phyloP scores from a whole-genome alignment of 35 echinoderm and acorn worm species.

The Holothuria glaberrima region DNA sequence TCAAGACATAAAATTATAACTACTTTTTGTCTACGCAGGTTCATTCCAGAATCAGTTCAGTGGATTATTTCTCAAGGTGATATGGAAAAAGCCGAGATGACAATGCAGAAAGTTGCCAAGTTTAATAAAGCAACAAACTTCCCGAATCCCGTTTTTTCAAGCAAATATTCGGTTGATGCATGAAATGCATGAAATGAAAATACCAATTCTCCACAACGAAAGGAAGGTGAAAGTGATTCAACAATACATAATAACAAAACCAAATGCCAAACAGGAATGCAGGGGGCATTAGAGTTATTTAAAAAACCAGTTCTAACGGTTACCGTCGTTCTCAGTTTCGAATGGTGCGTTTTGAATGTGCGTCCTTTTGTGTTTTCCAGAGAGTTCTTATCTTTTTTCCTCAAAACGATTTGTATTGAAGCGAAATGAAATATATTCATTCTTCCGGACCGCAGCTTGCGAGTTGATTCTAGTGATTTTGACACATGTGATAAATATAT shows the following conservation, averaged over 20 bases:
- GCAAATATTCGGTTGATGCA: too few species aligned
- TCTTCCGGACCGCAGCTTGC: neutral
- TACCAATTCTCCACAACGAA: too few species aligned
- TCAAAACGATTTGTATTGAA: neutral
- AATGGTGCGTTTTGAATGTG: neutral
- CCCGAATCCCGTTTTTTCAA: neutral
- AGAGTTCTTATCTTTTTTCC: neutral
- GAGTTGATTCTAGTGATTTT: neutral
- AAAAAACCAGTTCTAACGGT: conserved; percentile 3
- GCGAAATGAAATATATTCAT: neutral
- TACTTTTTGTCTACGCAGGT: neutral
- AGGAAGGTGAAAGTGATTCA: too few species aligned
- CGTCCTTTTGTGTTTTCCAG: too few species aligned
- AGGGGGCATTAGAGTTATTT: neutral
- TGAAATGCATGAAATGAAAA: too few species aligned
- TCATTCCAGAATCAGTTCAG: conserved; percentile 3
- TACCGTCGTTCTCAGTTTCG: neutral
- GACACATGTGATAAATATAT: neutral
- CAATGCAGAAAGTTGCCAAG: neutral
- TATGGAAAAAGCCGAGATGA: neutral
- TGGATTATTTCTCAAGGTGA: conserved; percentile 11
- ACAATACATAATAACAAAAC: too few species aligned
- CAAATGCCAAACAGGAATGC: too few species aligned
- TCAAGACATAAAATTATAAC: neutral
- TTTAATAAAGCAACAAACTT: conserved; percentile 1